Evolutionary conservation across 2,113 vertebrate species (phyloP), one percentile per base, ranked within the genome.

Genomic region (Muntiacus reevesi): DNA sequence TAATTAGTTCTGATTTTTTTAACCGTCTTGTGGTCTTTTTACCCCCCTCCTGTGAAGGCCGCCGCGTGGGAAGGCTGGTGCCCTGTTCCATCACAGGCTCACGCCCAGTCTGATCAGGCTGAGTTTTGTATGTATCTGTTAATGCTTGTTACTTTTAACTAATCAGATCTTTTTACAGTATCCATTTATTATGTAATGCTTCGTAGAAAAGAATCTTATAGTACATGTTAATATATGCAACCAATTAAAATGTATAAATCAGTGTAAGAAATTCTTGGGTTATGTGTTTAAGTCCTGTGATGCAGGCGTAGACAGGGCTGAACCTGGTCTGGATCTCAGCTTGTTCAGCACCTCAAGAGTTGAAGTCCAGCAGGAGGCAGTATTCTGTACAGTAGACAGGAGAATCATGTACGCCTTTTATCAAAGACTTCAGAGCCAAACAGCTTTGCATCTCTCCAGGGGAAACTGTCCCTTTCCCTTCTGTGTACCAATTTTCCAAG

Each of bases 71-170:
- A 99, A 99, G 99, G 99, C 98, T 98, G 99, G 97, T 98, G 98
- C 98, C 98, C 98, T 96, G 97, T 98, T 98, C 98, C 99, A 98
- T 98, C 96, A 98, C 99, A 99, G 98, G 98, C 98, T 98, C 99
- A 98, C 98, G 98, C 98, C 98, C 98, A 93, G 98, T 98, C 97
- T 47, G 79, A 98, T 96, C 98, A 98, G 98, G 98, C 99, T 99
- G 99, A 99, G 99, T 99, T 99, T 99, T 99, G 99, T 99, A 99
- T 98, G 99, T 99, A 98, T 99, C 98, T 99, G 98, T 99, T 99
- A 99, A 99, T 99, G 99, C 99, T 99, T 99, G 98, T 99, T 99
- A 99, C 99, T 99, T 99, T 99, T 99, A 99, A 99, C 99, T 98
- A 99, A 99, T 99, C 99, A 98, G 98, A 99, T 99, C 98, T 99